A percentile compares a stretch with the other conserved stretches of the same genome.
Conservation (phyloP, 2,797 vertebrate species). For the Microctenopoma lineatum region DNA sequence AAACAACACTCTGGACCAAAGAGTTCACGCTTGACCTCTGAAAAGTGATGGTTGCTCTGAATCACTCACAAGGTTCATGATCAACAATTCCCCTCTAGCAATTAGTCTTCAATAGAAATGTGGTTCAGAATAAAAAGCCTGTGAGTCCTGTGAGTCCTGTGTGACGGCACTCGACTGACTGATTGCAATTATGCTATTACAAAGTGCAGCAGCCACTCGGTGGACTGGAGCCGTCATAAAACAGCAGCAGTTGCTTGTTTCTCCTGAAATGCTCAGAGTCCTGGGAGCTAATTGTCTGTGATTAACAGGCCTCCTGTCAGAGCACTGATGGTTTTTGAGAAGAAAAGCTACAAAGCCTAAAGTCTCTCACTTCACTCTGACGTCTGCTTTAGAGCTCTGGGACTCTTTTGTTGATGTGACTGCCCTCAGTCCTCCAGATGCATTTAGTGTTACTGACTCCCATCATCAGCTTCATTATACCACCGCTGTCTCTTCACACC, state of each 20-base stretch:
- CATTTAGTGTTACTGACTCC: conserved; percentile 11
- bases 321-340: neutral
- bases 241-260: neutral
- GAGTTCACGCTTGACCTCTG: no score
- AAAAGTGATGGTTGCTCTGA: neutral
- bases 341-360: conserved; percentile 15
- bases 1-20: no score
- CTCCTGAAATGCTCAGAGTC: neutral
- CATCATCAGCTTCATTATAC: conserved; percentile 1
- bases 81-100: neutral
- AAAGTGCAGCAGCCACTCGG: neutral
- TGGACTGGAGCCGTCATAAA: neutral
- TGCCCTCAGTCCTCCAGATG: conserved; percentile 1
- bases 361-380: conserved; percentile 4
- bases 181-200: conserved; percentile 17
- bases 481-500: neutral
- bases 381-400: conserved; percentile 10
- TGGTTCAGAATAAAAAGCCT: neutral
- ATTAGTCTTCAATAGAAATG: neutral
- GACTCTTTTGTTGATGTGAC: conserved; percentile 3
- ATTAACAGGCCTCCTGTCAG: conserved; percentile 20
- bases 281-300: conserved; percentile 18
- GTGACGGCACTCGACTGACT: no score
- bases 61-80: neutral
- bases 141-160: neutral